Percentiles rank a stretch among this genome's conserved stretches.
phyloP scores from a whole-genome alignment of 2,113 vertebrate genomes.

The Rhinichthys klamathensis region DNA sequence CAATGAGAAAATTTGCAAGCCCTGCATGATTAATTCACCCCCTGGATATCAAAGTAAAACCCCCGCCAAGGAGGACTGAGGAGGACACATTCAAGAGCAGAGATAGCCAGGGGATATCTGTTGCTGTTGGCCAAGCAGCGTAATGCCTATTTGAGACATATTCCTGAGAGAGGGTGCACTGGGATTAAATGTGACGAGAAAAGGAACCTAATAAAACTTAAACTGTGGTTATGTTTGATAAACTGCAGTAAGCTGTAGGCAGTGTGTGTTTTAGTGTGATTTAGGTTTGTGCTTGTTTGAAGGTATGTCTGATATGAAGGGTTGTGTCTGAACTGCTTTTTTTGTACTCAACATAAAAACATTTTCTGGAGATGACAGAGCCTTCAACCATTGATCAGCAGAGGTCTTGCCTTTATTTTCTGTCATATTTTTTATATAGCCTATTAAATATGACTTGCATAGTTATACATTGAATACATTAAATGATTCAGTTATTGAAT shows the following conservation, averaged over 20 bases:
- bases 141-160: conserved; percentile 46
- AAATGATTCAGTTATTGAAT: background rate
- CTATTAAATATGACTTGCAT: background rate
- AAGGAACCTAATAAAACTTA: conserved; percentile 47
- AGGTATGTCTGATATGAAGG: conserved; percentile 15
- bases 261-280: conserved; percentile 19
- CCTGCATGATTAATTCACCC: background rate
- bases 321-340: background rate
- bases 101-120: background rate
- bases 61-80: background rate
- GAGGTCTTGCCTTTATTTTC: background rate
- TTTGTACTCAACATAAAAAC: background rate
- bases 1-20: conserved; percentile 37
- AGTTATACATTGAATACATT: background rate
- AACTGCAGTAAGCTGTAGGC: conserved; percentile 5
- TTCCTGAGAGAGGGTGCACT: conserved; percentile 32
- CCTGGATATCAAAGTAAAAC: conserved; percentile 36
- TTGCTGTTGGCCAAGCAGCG: conserved; percentile 27
- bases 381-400: background rate
- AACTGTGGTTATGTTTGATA: conserved; percentile 25
- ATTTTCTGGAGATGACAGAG: background rate
- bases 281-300: conserved; percentile 30
- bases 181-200: conserved; percentile 39
- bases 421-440: background rate
- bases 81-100: conserved; percentile 12